Conservation (phyloP, 2,113 vertebrate genomes). For the Sinocyclocheilus maitianheensis region DNA sequence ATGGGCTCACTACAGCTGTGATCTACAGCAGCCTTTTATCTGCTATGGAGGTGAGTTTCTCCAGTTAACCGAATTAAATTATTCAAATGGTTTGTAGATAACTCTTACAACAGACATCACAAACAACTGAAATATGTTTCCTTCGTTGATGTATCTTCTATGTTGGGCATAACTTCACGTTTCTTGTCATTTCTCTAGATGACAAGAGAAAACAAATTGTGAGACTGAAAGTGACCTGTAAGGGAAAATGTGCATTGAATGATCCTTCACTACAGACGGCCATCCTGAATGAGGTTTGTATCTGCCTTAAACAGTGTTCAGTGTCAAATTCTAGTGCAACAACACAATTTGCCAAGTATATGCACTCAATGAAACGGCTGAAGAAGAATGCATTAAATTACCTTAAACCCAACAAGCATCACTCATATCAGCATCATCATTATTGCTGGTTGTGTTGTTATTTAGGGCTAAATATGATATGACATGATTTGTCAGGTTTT, state of each 20-base stretch:
- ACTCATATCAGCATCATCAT: neutral
- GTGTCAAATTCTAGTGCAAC: too few relatives aligned
- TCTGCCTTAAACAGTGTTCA: neutral
- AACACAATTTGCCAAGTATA: too few relatives aligned
- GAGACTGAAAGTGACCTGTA: conserved; percentile 1
- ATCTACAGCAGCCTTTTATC: too few relatives aligned
- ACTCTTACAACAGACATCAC: neutral
- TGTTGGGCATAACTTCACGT: neutral
- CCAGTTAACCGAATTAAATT: too few relatives aligned
- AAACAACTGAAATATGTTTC: neutral
- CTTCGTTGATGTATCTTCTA: neutral
- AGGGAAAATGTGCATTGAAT: neutral
- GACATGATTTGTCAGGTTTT: too few relatives aligned
- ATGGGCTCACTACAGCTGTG: too few relatives aligned
- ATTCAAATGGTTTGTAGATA: neutral
- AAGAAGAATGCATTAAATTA: neutral
- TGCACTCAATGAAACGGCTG: too few relatives aligned
- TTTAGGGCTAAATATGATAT: neutral
- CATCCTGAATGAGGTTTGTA: conserved; percentile 32
- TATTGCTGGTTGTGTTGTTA: neutral
- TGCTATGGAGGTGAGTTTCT: too few relatives aligned
- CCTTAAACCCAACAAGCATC: neutral
- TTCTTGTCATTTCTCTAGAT: neutral
- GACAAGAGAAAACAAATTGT: neutral
- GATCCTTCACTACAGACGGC: neutral